Conservation (phyloP, 2,888 invertebrate species). For the Synanthedon vespiformis region DNA sequence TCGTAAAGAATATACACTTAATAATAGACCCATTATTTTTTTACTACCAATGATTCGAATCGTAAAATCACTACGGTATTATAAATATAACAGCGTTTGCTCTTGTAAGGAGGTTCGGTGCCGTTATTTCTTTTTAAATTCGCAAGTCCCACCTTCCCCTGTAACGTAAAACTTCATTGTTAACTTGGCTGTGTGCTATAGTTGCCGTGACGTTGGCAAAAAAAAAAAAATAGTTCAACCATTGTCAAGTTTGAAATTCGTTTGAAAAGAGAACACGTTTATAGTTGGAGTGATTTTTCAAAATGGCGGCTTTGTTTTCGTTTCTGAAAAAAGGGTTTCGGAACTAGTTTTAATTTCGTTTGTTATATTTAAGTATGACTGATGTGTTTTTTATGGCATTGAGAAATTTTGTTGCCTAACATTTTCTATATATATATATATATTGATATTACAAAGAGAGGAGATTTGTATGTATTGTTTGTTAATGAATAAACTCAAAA, state of each 20-base stretch:
- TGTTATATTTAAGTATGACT: background rate
- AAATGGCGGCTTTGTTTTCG: conserved; percentile 15
- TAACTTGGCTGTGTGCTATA: conserved; percentile 25
- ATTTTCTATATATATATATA: no score
- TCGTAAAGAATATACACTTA: conserved; percentile 11
- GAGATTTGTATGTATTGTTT: no score
- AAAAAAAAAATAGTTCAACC: conserved; percentile 27
- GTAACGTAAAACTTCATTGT: conserved; percentile 21
- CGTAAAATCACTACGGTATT: conserved; percentile 17
- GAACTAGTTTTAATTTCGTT: background rate
- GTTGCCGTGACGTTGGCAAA: conserved; percentile 40
- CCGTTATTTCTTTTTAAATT: conserved; percentile 6
- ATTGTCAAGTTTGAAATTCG: conserved; percentile 28
- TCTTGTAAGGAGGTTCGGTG: background rate
- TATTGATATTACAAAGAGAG: no score
- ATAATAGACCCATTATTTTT: conserved; percentile 28
- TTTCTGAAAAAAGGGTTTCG: conserved; percentile 4
- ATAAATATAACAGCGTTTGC: background rate
- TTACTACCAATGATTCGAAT: conserved; percentile 15
- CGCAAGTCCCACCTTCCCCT: conserved; percentile 10
- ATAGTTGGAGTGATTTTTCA: conserved; percentile 23
- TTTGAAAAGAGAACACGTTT: conserved; percentile 38
- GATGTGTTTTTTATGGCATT: background rate
- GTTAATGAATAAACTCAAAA: no score
- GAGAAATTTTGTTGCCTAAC: no score